Base-by-base conservation (phyloP, 2,797 vertebrate species). In the Anomalospiza imberbis region DNA sequence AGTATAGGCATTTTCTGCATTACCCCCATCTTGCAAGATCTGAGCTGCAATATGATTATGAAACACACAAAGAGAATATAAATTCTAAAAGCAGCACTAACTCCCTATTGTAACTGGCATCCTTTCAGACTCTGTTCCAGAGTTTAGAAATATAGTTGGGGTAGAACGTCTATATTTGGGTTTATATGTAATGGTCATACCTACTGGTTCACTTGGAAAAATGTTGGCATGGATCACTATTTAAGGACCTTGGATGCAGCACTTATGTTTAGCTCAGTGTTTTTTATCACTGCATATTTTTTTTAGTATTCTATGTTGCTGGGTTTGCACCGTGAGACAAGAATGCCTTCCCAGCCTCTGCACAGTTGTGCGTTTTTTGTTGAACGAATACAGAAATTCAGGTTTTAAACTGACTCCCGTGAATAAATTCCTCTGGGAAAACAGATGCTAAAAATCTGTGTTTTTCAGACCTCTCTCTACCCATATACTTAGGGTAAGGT, bases 111-210 rank as follows among this genome's bases (percentile, higher is more conserved):
- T 72, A 92, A 42, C 16, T 95, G 85, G 73, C 87, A 84, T 78
- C 51, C 44, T 85, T 96, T 95, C 95, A 92, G 80, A 72, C 38
- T 72, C 47, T 78, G 13, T 87, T 93, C 28, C 68, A 63, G 63
- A 50, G 31, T 83, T 94, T 70, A 81, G 94, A 83, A 88, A 81
- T 88, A 70, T 21, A 65, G 73, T 89, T 16, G 7, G 62, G 16
- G n/a, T 54, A 81, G 94, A 88, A 94, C 67, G 73, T 85, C 91
- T 93, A 65, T 92, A 94, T 95, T 97, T 96, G 88, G 74, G 45
- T 71, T 93, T 95, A 71, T 67, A 82, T 67, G 84, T 86, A 87
- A 79, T 55, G 88, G 88, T 81, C 67, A 77, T 95, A 79, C 77
- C 85, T 94, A 62, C 31, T 48, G 67, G 66, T 84, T 94, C 50